A percentile compares a stretch with the other conserved stretches of the same genome.
These are phyloP conservation scores for Aurelia aurita DNA, from an alignment of 30 jellyfish, hydroid and myxozoan species.

Conservation along the genomic window DNA sequence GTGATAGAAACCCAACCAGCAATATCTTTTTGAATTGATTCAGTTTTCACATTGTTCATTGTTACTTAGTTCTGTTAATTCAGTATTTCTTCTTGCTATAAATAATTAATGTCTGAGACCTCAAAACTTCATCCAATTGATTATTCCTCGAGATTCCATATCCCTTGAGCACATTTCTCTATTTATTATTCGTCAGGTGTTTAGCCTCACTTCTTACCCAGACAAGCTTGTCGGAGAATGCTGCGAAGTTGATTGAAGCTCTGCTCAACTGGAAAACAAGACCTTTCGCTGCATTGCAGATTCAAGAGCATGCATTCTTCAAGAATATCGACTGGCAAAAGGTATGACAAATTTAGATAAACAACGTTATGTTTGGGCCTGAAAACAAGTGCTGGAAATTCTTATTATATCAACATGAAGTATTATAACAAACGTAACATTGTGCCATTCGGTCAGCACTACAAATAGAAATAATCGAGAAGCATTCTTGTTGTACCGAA, in stretches of 20 bases:
- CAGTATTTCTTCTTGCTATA: not conserved
- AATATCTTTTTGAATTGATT: slow-evolving; percentile 26
- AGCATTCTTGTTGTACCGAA: too few species aligned
- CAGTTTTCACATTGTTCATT: slow-evolving; percentile 13
- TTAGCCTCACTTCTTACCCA: not conserved
- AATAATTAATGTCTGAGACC: not conserved
- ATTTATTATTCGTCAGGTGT: not conserved
- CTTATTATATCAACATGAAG: too few species aligned
- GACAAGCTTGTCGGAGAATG: slow-evolving; percentile 32
- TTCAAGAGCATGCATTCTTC: slow-evolving; percentile 48
- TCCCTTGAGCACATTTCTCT: not conserved
- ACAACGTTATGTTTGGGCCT: too few species aligned
- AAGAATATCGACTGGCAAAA: slow-evolving; percentile 59
- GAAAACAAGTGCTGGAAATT: too few species aligned
- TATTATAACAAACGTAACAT: too few species aligned
- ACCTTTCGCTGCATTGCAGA: slow-evolving; percentile 38
- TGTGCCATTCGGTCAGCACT: too few species aligned
- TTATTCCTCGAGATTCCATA: too few species aligned
- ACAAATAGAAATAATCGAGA: too few species aligned
- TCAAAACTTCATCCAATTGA: not conserved
- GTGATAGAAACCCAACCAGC: slow-evolving; percentile 25
- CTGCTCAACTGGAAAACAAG: slow-evolving; percentile 29
- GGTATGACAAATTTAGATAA: slow-evolving; percentile 18
- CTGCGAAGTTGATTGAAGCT: slow-evolving; percentile 16
- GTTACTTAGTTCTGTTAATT: not conserved